A percentile compares a stretch with the other conserved stretches of the same genome.
Conservation (phyloP, 2,888 invertebrate genomes). For the Nowickia ferox region DNA sequence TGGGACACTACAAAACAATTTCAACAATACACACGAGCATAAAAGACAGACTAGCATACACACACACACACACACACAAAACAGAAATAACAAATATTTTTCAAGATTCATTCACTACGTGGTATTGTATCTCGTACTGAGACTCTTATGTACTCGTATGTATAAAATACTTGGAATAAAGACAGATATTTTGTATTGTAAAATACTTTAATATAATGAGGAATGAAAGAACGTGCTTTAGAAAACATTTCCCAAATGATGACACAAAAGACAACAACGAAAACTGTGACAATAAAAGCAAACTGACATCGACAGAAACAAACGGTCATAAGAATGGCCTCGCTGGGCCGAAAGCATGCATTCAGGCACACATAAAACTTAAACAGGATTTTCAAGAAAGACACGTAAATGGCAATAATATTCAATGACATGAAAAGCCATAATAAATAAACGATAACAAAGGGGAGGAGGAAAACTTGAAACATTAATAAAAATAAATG, state of each 20-base stretch:
- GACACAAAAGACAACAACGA: conserved; percentile 12
- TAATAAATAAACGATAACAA: conserved; percentile 45
- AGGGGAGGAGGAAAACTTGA: conserved; percentile 49
- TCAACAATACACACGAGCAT: conserved; percentile 41
- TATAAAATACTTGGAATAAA: conserved; percentile 45
- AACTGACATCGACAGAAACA: conserved; percentile 36
- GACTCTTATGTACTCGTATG: conserved; percentile 13
- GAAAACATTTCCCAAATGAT: conserved; percentile 56
- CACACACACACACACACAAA: no score
- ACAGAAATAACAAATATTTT: conserved; percentile 8
- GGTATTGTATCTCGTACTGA: conserved; percentile 2
- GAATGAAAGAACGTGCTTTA: conserved; percentile 52
- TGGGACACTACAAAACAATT: conserved; percentile 42
- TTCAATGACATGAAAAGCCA: conserved; percentile 69
- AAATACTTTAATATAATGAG: conserved; percentile 53
- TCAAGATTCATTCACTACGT: conserved; percentile 55
- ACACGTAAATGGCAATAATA: conserved; percentile 65
- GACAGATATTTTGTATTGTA: conserved; percentile 57
- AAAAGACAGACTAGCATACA: conserved; percentile 25
- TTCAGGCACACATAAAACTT: conserved; percentile 46
- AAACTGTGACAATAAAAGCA: conserved; percentile 24
- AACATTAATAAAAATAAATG: conserved; percentile 26
- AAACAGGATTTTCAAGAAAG: conserved; percentile 52
- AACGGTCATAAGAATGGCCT: conserved; percentile 31
- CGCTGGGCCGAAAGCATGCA: conserved; percentile 35